Conservation (phyloP, 2,888 invertebrate genomes). For the Ligdia adustata region DNA sequence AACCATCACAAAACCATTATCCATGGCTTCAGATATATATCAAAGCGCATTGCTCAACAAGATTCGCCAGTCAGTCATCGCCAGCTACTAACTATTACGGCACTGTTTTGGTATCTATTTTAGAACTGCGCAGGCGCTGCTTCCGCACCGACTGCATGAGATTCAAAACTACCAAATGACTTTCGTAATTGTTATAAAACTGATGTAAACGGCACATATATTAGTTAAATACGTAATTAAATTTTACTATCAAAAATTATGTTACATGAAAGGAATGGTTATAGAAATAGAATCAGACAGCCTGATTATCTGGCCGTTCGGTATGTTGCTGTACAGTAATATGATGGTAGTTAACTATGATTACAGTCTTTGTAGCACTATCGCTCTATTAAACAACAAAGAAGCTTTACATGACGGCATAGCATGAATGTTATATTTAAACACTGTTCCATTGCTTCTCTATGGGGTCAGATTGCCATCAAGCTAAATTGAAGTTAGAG, state of each 20-base stretch:
- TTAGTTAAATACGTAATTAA: constrained; percentile 30
- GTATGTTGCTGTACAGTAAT: constrained; percentile 4
- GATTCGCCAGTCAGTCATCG: constrained; percentile 22
- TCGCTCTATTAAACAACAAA: constrained; percentile 2
- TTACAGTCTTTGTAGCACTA: neutral
- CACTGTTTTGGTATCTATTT: constrained; percentile 33
- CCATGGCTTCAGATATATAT: no score
- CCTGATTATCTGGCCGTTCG: constrained; percentile 25
- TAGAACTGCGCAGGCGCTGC: constrained; percentile 32
- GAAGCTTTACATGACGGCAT: neutral
- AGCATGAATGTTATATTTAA: neutral
- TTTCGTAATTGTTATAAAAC: constrained; percentile 52
- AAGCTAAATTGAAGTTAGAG: no score
- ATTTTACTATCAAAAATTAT: constrained; percentile 24
- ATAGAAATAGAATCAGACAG: constrained; percentile 17
- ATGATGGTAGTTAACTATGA: constrained; percentile 5
- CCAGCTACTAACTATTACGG: constrained; percentile 27
- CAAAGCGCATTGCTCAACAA: constrained; percentile 1
- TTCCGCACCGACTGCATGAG: constrained; percentile 43
- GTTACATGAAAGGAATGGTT: constrained; percentile 23
- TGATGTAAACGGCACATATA: constrained; percentile 39
- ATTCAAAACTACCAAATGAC: constrained; percentile 40
- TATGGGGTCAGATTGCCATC: no score
- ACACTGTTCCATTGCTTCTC: no score
- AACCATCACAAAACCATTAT: no score